A percentile compares a stretch with the other conserved stretches of the same genome.
Conservation (phyloP, 1,140 invertebrate species). For the Copidosoma floridanum region DNA sequence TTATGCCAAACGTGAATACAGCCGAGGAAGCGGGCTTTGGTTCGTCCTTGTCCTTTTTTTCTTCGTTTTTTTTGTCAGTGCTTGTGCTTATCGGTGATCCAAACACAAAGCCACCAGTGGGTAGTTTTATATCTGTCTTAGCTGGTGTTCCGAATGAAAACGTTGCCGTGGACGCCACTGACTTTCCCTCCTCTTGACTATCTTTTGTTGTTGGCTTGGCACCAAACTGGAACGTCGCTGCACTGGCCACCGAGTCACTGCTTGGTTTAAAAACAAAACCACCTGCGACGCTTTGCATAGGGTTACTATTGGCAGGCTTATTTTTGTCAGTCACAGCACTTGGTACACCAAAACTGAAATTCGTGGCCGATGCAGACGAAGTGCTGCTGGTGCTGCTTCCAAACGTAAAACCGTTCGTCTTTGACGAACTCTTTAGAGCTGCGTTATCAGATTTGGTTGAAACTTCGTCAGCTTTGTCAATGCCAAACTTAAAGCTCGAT, state of each 20-base stretch:
- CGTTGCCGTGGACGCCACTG: background rate
- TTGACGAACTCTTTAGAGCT: conserved; percentile 12
- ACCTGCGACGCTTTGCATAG: no score
- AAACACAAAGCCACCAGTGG: conserved; percentile 3
- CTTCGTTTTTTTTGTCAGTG: conserved; percentile 4
- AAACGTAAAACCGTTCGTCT: conserved; percentile 39
- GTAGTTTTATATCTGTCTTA: background rate
- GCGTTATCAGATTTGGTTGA: conserved; percentile 10
- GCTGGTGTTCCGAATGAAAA: conserved; percentile 50
- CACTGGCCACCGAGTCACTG: background rate
- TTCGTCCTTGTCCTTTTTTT: conserved; percentile 1
- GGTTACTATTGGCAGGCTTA: background rate
- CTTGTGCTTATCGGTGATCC: background rate
- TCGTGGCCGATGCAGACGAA: conserved; percentile 31
- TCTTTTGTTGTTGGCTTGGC: background rate
- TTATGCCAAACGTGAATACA: background rate
- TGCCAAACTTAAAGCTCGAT: conserved; percentile 53
- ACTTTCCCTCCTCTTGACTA: background rate
- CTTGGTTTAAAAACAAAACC: background rate
- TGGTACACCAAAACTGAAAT: conserved; percentile 47
- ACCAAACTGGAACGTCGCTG: conserved; percentile 21
- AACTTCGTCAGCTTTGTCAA: conserved; percentile 44
- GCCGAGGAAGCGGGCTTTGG: background rate
- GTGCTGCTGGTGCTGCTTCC: conserved; percentile 19
- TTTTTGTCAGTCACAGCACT: background rate